A percentile compares a stretch with the other conserved stretches of the same genome.
phyloP scores from a whole-genome alignment of 2,113 vertebrate genomes.

The Dipodomys spectabilis region DNA sequence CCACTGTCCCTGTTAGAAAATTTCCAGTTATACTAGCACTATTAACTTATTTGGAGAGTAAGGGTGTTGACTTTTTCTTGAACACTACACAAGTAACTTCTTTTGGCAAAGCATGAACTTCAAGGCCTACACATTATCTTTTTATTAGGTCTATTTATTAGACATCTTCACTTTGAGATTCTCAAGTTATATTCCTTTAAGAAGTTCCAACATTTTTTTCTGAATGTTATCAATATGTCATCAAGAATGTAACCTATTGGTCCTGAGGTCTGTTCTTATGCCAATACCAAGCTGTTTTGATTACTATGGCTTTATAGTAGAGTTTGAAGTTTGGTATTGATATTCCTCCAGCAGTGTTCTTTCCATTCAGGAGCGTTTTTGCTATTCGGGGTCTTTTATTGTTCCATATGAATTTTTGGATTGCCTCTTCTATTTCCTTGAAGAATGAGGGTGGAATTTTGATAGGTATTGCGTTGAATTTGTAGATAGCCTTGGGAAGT shows the following conservation, averaged over 20 bases:
- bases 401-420: no score
- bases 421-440: no score
- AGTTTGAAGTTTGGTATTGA: no score
- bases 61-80: background rate
- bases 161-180: background rate
- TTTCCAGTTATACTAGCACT: background rate
- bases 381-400: no score
- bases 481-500: no score
- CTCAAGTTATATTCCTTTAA: background rate
- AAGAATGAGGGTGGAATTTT: no score
- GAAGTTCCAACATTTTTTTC: background rate
- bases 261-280: no score
- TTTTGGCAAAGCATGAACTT: constrained; percentile 25
- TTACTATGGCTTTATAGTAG: no score
- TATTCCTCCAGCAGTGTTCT: no score
- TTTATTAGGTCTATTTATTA: background rate
- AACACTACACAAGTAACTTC: background rate
- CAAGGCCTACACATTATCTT: background rate
- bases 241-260: background rate
- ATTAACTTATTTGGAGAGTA: background rate
- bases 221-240: constrained; percentile 1
- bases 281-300: no score
- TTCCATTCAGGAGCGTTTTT: no score
- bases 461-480: no score
- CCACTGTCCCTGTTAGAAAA: background rate